Percentiles rank a stretch among this genome's conserved stretches.
phyloP scores from a whole-genome alignment of 2,888 invertebrate genomes.

The Conistra vaccinii region DNA sequence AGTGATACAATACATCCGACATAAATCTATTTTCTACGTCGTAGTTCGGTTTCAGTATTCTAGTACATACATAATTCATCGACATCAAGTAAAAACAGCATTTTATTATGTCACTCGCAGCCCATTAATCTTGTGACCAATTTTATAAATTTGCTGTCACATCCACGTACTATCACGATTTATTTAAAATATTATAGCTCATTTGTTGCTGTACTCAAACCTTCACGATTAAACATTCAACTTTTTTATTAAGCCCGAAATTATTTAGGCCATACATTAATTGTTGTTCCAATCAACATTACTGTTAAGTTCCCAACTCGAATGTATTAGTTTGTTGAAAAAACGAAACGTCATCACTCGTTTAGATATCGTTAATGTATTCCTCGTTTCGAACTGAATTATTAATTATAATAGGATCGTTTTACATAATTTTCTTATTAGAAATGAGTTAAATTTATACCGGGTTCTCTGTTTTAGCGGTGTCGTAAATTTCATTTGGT shows the following conservation, averaged over 20 bases:
- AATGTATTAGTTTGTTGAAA: conserved; percentile 62
- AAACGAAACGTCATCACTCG: conserved; percentile 70
- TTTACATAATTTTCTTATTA: conserved; percentile 90
- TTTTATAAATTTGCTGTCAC: conserved; percentile 72
- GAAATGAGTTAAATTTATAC: conserved; percentile 85
- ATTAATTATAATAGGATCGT: conserved; percentile 87
- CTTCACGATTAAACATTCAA: conserved; percentile 47
- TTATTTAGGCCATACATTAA: conserved; percentile 62
- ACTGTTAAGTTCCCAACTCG: conserved; percentile 55
- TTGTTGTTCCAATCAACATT: conserved; percentile 65
- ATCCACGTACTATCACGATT: conserved; percentile 72
- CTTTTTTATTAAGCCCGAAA: conserved; percentile 49
- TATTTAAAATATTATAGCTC: conserved; percentile 67
- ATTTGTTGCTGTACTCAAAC: conserved; percentile 51
- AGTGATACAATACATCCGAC: conserved; percentile 23
- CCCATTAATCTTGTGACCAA: conserved; percentile 74
- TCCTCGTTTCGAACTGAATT: conserved; percentile 83
- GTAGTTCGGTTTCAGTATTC: conserved; percentile 29
- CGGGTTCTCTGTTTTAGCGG: conserved; percentile 87
- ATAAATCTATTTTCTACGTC: conserved; percentile 24
- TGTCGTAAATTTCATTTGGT: conserved; percentile 84
- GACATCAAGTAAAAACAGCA: conserved; percentile 62
- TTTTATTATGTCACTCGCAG: conserved; percentile 65
- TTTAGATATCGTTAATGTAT: conserved; percentile 75
- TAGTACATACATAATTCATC: conserved; percentile 45